phyloP scores from a whole-genome alignment of 2,888 invertebrate genomes.

The Eumerus sabulonum region DNA sequence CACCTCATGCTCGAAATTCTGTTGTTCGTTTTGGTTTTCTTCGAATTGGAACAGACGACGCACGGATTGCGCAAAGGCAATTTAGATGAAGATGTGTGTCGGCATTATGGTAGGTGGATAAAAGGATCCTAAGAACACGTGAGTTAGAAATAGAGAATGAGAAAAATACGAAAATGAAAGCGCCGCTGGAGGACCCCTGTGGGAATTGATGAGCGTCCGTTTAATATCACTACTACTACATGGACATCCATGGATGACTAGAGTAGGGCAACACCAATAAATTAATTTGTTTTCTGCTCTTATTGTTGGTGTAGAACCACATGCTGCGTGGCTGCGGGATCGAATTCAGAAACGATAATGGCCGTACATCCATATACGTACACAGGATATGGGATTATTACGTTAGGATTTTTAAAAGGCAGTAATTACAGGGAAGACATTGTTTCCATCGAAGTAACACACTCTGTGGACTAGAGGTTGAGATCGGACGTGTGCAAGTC shows the following conservation, averaged over 20 bases:
- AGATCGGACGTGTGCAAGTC: conserved; percentile 52
- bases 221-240: neutral
- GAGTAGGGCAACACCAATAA: conserved; percentile 59
- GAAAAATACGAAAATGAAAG: conserved; percentile 36
- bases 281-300: conserved; percentile 61
- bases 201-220: conserved; percentile 55
- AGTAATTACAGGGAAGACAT: conserved; percentile 66
- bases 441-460: conserved; percentile 38
- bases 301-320: conserved; percentile 43
- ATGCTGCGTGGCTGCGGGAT: conserved; percentile 56
- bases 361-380: conserved; percentile 17
- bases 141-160: conserved; percentile 25
- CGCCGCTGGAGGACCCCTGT: conserved; percentile 56
- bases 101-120: conserved; percentile 64
- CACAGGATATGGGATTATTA: conserved; percentile 64
- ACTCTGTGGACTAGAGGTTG: conserved; percentile 41
- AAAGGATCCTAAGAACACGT: conserved; percentile 51
- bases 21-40: conserved; percentile 32
- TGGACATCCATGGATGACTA: conserved; percentile 33
- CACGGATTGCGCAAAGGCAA: conserved; percentile 49
- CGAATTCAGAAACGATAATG: conserved; percentile 56
- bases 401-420: conserved; percentile 50
- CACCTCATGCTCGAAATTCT: conserved; percentile 50
- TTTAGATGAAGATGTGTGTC: conserved; percentile 47
- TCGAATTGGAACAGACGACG: conserved; percentile 23